Conservation (phyloP, 2,797 vertebrate genomes). For the Todus mexicanus region DNA sequence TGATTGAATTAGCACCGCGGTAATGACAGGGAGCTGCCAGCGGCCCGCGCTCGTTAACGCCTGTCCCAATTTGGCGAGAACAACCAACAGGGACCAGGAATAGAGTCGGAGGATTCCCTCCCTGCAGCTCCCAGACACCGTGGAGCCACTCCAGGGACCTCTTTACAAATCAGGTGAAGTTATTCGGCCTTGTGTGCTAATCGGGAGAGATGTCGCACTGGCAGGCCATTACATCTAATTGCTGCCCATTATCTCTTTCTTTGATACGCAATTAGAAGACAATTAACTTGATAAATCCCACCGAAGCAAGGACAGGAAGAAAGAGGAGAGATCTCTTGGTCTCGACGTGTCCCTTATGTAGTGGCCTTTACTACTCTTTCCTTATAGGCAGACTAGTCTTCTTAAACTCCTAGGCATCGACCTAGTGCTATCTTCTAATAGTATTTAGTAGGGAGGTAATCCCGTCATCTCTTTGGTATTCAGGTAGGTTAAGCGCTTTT, state of each 20-base stretch:
- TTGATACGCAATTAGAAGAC: slow-evolving; percentile 73
- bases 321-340: background rate
- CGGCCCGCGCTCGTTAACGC: background rate
- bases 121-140: slow-evolving; percentile 27
- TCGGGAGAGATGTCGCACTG: slow-evolving; percentile 29
- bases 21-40: background rate
- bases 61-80: background rate
- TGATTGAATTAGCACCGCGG: background rate
- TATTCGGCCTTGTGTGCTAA: slow-evolving; percentile 46
- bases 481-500: background rate
- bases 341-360: background rate
- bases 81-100: background rate
- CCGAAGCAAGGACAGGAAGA: background rate
- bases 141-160: slow-evolving; percentile 57
- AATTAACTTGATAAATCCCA: slow-evolving; percentile 61
- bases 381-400: background rate
- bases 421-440: background rate
- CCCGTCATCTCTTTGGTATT: background rate
- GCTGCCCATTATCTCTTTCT: slow-evolving; percentile 71
- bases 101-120: background rate
- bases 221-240: slow-evolving; percentile 69
- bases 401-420: background rate
- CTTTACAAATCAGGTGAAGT: slow-evolving; percentile 34
- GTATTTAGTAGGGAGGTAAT: background rate
- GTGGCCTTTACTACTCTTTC: background rate